Evolutionary conservation across 1,140 invertebrate genomes (phyloP).

Genomic region (Drosophila guanche): DNA sequence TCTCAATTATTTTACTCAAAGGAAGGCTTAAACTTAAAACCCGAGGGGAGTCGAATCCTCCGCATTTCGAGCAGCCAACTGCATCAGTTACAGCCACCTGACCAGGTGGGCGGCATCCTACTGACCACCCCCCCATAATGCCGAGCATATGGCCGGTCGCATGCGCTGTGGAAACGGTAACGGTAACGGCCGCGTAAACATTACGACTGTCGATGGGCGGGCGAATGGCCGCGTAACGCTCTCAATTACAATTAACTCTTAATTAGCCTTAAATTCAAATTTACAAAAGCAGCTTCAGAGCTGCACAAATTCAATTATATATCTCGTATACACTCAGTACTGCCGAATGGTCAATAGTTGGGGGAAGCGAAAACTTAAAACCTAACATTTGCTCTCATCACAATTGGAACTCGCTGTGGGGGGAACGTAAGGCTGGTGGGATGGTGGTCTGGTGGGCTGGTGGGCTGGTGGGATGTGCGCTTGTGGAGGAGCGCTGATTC

Average conservation of each 20-base stretch:
- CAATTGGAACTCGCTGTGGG: constrained; percentile 37
- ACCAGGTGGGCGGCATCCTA: constrained; percentile 16
- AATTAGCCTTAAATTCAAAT: constrained; percentile 64
- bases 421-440: constrained; percentile 13
- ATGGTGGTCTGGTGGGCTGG: neutral
- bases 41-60: neutral
- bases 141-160: constrained; percentile 64
- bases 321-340: constrained; percentile 24
- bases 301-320: constrained; percentile 54
- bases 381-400: constrained; percentile 52
- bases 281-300: constrained; percentile 36
- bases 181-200: constrained; percentile 14
- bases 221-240: constrained; percentile 32
- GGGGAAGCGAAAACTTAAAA: constrained; percentile 22
- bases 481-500: neutral
- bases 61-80: constrained; percentile 10
- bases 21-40: constrained; percentile 12
- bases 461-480: neutral
- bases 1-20: constrained; percentile 37
- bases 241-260: constrained; percentile 75
- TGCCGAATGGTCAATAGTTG: constrained; percentile 17
- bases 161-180: constrained; percentile 17
- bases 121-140: constrained; percentile 13
- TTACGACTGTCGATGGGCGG: constrained; percentile 37
- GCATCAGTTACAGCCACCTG: constrained; percentile 32